phyloP scores from a whole-genome alignment of 2,888 invertebrate species.

The Resseliella maxima region DNA sequence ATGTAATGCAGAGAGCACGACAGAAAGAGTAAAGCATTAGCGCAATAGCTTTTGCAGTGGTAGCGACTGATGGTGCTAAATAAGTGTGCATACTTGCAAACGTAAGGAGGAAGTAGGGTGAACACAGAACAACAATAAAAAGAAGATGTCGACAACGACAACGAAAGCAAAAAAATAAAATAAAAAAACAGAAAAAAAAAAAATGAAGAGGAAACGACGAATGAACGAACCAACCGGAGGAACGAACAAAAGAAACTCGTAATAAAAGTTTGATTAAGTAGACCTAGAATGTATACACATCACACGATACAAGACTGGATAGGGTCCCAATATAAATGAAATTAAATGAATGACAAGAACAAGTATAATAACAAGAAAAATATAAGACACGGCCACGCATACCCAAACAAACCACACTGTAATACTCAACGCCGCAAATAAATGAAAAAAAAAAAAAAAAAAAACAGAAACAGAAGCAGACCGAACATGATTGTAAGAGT shows the following conservation, averaged over 20 bases:
- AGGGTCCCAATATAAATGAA: slow-evolving; percentile 43
- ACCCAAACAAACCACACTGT: neutral
- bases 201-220: neutral
- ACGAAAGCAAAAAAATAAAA: too few species aligned
- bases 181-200: too few species aligned
- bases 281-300: slow-evolving; percentile 30
- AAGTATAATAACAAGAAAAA: slow-evolving; percentile 22
- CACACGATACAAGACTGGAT: neutral
- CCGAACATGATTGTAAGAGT: neutral
- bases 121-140: neutral
- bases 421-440: neutral
- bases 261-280: slow-evolving; percentile 53
- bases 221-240: neutral
- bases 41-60: neutral
- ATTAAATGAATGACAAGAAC: slow-evolving; percentile 50
- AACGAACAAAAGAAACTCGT: slow-evolving; percentile 43
- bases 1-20: neutral
- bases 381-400: neutral
- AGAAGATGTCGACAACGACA: too few species aligned
- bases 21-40: neutral
- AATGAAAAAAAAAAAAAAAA: neutral
- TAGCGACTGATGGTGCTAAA: neutral
- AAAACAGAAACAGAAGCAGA: neutral
- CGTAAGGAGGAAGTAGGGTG: too few species aligned
- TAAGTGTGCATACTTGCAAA: neutral